Conservation (phyloP, 2,797 vertebrate genomes). For the Acrocephalus scirpaceus region DNA sequence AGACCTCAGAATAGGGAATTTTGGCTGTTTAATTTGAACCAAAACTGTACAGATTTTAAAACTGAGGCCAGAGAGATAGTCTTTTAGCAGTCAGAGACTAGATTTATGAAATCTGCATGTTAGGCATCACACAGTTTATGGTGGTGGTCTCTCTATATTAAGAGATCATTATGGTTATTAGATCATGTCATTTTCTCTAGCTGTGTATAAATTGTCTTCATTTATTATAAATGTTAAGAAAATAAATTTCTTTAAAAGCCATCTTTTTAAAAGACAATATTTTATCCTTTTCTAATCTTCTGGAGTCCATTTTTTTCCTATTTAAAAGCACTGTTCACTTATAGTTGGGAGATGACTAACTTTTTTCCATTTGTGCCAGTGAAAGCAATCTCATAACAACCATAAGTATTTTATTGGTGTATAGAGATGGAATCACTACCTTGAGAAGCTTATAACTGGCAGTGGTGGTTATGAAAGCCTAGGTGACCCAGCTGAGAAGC, state of each 20-base stretch:
- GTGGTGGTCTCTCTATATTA: background rate
- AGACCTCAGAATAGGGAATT: background rate
- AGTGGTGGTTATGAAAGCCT: background rate
- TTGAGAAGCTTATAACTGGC: background rate
- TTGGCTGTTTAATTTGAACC: background rate
- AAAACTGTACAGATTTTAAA: background rate
- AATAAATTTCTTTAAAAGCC: accelerated
- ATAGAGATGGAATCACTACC: background rate
- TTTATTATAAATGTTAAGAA: background rate
- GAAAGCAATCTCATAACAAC: background rate
- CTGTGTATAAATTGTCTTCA: background rate
- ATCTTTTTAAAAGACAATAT: accelerated
- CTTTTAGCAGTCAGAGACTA: background rate
- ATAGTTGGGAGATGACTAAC: accelerated
- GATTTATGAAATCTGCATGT: background rate
- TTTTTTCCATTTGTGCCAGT: background rate
- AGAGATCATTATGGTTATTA: background rate
- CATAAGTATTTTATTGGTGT: background rate
- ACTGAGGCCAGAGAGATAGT: background rate
- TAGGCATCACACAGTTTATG: background rate
- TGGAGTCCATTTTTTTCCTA: background rate
- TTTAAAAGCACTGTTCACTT: background rate
- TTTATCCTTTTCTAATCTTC: background rate
- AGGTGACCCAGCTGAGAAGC: background rate
- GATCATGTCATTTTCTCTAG: background rate